Evolutionary conservation across 2,888 invertebrate genomes (phyloP), one percentile per base, ranked within the genome.

Genomic region (Polydrusus cervinus): DNA sequence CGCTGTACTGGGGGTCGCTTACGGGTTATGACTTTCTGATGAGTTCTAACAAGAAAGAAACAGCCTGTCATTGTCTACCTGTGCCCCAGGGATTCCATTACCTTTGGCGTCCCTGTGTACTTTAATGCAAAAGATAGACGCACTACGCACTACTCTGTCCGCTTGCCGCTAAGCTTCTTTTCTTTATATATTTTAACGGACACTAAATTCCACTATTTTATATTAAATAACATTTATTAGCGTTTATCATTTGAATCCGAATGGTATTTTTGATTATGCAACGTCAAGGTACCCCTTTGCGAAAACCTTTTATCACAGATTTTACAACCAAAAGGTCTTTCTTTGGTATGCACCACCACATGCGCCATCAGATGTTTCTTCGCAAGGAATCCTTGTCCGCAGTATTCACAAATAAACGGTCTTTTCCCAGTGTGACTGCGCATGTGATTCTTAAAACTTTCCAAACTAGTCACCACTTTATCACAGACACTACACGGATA

Each of bases 351-450:
- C 0, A 68, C 71, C 14, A 66, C 65, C 11, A n/a, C 6, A 34
- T 77, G 77, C 20, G 9, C 34, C 60, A 34, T 60, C 10, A 72
- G 43, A 16, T 14, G 14, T 6, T 47, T 85, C 0, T 84, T 86
- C 30, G 57, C 71, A 69, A 83, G 85, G n/a, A 88, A 88, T 0
- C 83, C 81, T 69, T 87, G 87, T 0, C 84, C 85, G 78, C 88
- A 88, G 0, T 84, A 75, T 34, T 86, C 83, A 78, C 88, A 78
- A 30, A 65, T 71, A 51, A 78, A 80, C 34, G 82, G 82, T 53
- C 80, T 83, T 66, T 84, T 84, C 0, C 83, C 83, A 0, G 78
- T 75, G 67, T 78, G 85, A 1, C 78, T 79, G 61, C 81, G 81
- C 70, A 82, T 78, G 18, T 74, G 74, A 16, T 38, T 38, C 11